Conservation (phyloP, 2,113 vertebrate genomes). For the Helogale parvula region DNA sequence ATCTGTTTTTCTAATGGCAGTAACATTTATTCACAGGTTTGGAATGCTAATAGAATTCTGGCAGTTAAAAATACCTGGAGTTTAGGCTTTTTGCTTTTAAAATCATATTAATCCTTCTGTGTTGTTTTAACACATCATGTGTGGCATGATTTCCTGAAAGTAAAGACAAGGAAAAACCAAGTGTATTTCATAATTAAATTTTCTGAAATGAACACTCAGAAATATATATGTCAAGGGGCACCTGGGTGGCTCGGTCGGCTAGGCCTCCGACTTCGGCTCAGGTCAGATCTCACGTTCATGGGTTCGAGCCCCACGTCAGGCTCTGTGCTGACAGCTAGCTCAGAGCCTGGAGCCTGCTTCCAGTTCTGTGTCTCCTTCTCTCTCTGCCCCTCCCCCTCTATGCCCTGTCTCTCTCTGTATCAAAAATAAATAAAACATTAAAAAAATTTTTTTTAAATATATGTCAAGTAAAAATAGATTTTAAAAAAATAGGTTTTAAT, state of each 20-base stretch:
- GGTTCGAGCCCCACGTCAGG: no score
- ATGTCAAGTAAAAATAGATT: conserved; percentile 26
- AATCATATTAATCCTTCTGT: conserved; percentile 19
- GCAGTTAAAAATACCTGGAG: not conserved
- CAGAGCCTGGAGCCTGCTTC: no score
- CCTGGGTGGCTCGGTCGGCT: no score
- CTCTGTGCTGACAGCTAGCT: no score
- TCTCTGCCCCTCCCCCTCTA: no score
- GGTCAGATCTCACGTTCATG: no score
- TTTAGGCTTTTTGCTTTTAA: conserved; percentile 45
- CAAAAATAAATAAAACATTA: no score
- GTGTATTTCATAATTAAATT: conserved; percentile 38
- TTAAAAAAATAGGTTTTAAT: conserved; percentile 29
- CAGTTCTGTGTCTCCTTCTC: no score
- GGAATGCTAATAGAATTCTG: not conserved
- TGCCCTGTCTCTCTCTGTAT: no score
- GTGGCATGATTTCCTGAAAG: conserved; percentile 40
- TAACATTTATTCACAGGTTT: not conserved
- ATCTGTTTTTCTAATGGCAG: not conserved
- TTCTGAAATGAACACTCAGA: conserved; percentile 25
- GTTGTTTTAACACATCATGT: conserved; percentile 23
- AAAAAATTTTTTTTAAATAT: no score
- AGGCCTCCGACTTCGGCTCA: no score
- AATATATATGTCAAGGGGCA: conserved; percentile 5
- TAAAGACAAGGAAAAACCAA: conserved; percentile 37